Base-by-base conservation (phyloP, 2,113 vertebrate species). In the Echinops telfairi region DNA sequence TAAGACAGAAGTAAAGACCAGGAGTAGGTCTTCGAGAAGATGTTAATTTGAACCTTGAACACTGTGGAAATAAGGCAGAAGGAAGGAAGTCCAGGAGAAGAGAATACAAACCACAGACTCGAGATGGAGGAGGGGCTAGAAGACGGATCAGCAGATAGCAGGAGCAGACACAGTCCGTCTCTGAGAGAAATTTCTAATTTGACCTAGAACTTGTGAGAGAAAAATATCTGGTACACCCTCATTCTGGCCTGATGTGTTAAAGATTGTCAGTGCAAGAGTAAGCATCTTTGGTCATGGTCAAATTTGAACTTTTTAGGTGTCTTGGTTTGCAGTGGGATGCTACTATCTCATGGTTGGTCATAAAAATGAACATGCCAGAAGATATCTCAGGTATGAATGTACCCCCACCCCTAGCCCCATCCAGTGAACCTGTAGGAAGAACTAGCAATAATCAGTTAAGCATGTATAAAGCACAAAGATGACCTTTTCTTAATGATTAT, bases 291-390 rank as follows among this genome's bases (percentile, higher is more conserved):
- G 53, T 95, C 22, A 94, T 84, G 60, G 0, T 96, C 31, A 83
- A 1, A 90, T 96, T 95, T 97, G 47, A 86, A 92, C 95, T 95
- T 92, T 96, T 58, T 96, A 99, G 99, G 99, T 99, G 0, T 99
- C 99, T 1, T 99, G 99, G 99, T 99, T 99, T 98, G 99, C 99
- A 81, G 99, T 99, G 91, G 99, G 99, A 79, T 99, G 99, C 97
- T 99, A 99, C 90, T 99, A 99, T 98, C 99, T 99, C 89, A 99
- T 99, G 99, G 99, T 99, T 43, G 99, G 99, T 58, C 99, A 99
- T 96, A 99, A 99, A 98, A 99, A 99, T 66, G 99, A 99, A 93
- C 99, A 99, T 36, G 99, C 99, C 73, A 98, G 99, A 88, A 98
- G 99, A 94, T 99, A 99, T 33, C 99, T 99, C 64, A 99, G 99